Conservation (phyloP, 2,888 invertebrate species). For the Agonopterix subpropinquella region DNA sequence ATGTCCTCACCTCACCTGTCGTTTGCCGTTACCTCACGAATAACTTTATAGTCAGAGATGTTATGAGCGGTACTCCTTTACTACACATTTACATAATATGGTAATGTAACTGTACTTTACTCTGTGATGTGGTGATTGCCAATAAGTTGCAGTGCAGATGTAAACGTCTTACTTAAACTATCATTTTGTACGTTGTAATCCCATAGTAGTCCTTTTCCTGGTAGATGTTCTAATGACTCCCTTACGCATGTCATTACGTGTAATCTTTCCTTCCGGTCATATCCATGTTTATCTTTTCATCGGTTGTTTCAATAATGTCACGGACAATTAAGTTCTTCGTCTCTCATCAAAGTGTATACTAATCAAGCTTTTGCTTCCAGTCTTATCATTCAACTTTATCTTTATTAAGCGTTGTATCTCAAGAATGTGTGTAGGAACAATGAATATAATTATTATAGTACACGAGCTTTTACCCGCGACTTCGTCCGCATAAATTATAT, state of each 20-base stretch:
- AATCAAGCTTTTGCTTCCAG: too few relatives aligned
- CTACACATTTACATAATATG: slow-evolving; percentile 11
- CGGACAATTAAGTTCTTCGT: too few relatives aligned
- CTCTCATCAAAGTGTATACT: too few relatives aligned
- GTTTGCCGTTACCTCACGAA: slow-evolving; percentile 44
- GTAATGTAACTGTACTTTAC: slow-evolving; percentile 8
- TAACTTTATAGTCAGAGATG: slow-evolving; percentile 24
- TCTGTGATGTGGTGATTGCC: neutral
- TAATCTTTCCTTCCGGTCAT: too few relatives aligned
- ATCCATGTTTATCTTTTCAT: neutral
- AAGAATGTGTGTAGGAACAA: too few relatives aligned
- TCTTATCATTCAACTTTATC: too few relatives aligned
- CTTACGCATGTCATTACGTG: neutral
- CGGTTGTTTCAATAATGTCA: too few relatives aligned
- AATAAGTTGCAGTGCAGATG: neutral
- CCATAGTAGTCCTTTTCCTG: slow-evolving; percentile 1
- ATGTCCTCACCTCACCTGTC: slow-evolving; percentile 57
- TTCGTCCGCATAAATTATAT: too few relatives aligned
- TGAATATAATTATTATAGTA: too few relatives aligned
- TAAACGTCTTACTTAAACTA: slow-evolving; percentile 4
- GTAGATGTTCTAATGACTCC: neutral
- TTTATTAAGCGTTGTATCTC: too few relatives aligned
- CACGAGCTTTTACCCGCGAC: too few relatives aligned
- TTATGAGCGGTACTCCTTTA: slow-evolving; percentile 6
- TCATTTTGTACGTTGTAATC: neutral